phyloP scores from a whole-genome alignment of 64 coral and sea anemone genomes.

The Montipora foliosa region DNA sequence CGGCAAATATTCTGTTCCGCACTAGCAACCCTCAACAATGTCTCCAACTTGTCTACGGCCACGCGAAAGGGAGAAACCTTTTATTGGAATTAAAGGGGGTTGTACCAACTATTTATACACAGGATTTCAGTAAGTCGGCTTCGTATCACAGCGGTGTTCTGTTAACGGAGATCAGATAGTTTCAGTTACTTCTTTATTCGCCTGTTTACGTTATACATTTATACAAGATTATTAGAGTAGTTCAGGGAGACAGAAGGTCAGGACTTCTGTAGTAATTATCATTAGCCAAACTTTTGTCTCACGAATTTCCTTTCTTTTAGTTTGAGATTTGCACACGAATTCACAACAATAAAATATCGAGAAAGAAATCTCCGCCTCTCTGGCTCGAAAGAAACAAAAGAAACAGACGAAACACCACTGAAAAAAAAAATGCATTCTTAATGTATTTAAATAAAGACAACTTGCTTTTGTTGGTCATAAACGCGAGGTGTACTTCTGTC shows the following conservation, averaged over 20 bases:
- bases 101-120: not conserved
- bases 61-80: not conserved
- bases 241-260: not conserved
- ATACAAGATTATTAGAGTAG: conserved; percentile 7
- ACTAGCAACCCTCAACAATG: not conserved
- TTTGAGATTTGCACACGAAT: conserved; percentile 11
- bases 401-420: not conserved
- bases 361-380: conserved; percentile 6
- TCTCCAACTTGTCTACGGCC: not conserved
- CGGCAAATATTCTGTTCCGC: conserved; percentile 39
- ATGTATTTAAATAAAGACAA: conserved; percentile 18
- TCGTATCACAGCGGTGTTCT: not conserved
- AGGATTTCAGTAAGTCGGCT: too few relatives aligned
- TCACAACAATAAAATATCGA: conserved; percentile 16
- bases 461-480: not conserved
- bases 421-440: conserved; percentile 10
- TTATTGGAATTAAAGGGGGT: not conserved
- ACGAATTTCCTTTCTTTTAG: conserved; percentile 29
- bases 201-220: conserved; percentile 35
- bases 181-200: not conserved
- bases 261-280: not conserved
- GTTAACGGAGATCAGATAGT: not conserved
- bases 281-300: conserved; percentile 33
- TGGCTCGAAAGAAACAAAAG: not conserved
- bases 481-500: not conserved